Evolutionary conservation across 2,113 vertebrate genomes (phyloP), one percentile per base, ranked within the genome.

Genomic region (Cinclus mexicanus): DNA sequence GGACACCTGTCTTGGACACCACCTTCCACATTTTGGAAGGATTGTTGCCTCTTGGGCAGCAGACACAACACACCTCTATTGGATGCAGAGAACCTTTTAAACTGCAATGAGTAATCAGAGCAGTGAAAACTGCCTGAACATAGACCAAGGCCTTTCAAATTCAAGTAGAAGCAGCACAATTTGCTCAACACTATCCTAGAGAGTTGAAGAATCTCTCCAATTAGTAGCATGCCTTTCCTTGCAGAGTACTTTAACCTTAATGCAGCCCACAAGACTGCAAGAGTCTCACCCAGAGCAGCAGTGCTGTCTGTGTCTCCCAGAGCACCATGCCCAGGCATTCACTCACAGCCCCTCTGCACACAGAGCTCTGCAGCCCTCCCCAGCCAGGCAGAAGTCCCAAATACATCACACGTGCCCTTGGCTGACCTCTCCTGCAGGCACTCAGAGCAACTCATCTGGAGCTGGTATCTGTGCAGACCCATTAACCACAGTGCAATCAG

Each of bases 321-420:
- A 7, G 21, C 35, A 2, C 20, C 2, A 0, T 2, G 16, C 12
- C 33, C 46, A 35, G 59, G 31, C 4, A 1, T 28, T 41, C 4
- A 0, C 4, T 5, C 31, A 39, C 22, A 4, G 31, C 70, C 31
- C 26, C 60, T 31, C 6, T 7, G 17, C 44, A 5, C 0, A 6
- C 21, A 2, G n/a, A 60, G 44, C 39, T 57, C 57, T 50, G 7
- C 65, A 82, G 81, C 65, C 23, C 33, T 44, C 12, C 53, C 61
- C 53, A 57, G 1, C 3, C 20, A 63, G 44, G 29, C 56, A 18
- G 12, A 19, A 79, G 37, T 9, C 67, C 57, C 55, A 35, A 75
- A 21, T 9, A 0, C 12, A 19, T 18, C 26, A 12, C 78, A 60
- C 13, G 0, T 5, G 46, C 50, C 90, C 94, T 69, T 69, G 85